Conservation (phyloP, 1,140 invertebrate species). For the Drosophila ficusphila region DNA sequence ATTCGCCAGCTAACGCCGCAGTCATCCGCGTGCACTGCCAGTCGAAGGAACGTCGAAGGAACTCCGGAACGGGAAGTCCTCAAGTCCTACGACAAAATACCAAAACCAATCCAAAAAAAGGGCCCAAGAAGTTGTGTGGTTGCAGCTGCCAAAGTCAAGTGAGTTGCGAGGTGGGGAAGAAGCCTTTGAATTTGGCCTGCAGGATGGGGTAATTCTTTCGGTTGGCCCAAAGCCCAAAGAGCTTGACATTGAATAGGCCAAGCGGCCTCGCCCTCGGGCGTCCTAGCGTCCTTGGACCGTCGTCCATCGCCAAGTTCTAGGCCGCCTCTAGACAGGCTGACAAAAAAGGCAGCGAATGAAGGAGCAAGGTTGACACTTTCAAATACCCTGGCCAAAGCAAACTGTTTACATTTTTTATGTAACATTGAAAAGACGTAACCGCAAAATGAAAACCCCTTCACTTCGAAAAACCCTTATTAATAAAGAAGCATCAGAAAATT, state of each 20-base stretch:
- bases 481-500: too few species aligned
- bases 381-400: constrained; percentile 16
- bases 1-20: constrained; percentile 34
- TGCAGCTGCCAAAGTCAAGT: constrained; percentile 45
- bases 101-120: too few species aligned
- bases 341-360: constrained; percentile 18
- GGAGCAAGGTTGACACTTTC: constrained; percentile 21
- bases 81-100: not conserved
- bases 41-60: constrained; percentile 53
- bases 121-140: too few species aligned
- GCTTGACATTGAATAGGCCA: constrained; percentile 39
- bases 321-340: constrained; percentile 20
- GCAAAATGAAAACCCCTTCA: too few species aligned
- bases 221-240: constrained; percentile 43
- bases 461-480: too few species aligned
- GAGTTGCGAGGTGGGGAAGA: not conserved
- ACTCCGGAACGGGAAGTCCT: constrained; percentile 39
- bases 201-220: not conserved
- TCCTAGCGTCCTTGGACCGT: constrained; percentile 49
- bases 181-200: too few species aligned
- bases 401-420: not conserved
- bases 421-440: not conserved
- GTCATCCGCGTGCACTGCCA: constrained; percentile 53
- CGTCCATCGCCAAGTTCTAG: constrained; percentile 56
- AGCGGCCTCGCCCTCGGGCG: constrained; percentile 43